Conservation (phyloP, 1,140 invertebrate species). For the Berghia stephanieae region DNA sequence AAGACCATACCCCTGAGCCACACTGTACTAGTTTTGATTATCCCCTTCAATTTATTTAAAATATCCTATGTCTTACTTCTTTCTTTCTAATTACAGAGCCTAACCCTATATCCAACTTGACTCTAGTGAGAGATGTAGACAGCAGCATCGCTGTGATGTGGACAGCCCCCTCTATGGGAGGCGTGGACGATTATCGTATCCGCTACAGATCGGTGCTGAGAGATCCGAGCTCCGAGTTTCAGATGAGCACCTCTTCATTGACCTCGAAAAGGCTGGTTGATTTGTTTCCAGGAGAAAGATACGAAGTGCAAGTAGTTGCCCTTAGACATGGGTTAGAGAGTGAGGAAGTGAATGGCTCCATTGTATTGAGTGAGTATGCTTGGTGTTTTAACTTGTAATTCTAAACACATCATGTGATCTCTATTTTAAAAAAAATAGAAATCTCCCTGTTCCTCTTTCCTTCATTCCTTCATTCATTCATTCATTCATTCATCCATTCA, state of each 20-base stretch:
- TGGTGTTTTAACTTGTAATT: no score
- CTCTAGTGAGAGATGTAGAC: no score
- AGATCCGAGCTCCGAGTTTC: slow-evolving; percentile 16
- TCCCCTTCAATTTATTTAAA: no score
- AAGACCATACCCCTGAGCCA: no score
- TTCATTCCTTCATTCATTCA: no score
- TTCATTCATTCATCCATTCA: no score
- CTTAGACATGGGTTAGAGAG: slow-evolving; percentile 40
- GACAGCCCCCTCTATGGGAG: slow-evolving; percentile 35
- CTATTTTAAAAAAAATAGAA: no score
- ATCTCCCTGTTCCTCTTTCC: no score
- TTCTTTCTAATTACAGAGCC: slow-evolving; percentile 37
- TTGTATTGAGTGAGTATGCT: slow-evolving; percentile 38
- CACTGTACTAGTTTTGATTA: no score
- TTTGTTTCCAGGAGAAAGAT: slow-evolving; percentile 44
- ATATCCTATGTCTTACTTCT: no score
- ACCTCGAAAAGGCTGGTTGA: slow-evolving; percentile 15
- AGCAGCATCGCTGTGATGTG: slow-evolving; percentile 36
- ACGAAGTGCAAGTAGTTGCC: slow-evolving; percentile 42
- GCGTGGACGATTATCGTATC: slow-evolving; percentile 38
- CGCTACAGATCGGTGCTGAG: slow-evolving; percentile 38
- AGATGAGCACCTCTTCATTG: slow-evolving; percentile 21
- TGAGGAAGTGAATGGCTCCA: slow-evolving; percentile 28
- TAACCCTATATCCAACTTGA: slow-evolving; percentile 36
- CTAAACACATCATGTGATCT: no score